Evolutionary conservation across 2,113 vertebrate genomes (phyloP), one percentile per base, ranked within the genome.

Genomic region (Larimichthys polyactis): DNA sequence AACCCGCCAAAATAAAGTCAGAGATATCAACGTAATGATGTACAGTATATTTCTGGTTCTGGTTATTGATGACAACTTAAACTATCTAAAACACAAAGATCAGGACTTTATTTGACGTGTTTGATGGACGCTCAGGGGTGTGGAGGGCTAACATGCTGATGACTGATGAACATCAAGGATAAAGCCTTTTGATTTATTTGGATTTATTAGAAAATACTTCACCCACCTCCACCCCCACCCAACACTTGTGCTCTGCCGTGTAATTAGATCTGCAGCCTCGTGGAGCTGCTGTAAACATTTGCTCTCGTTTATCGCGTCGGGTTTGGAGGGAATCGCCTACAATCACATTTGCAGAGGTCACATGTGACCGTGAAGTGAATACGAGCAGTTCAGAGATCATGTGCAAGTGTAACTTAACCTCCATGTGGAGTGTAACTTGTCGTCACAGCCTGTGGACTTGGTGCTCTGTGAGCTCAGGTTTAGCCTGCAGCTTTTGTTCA

Each of bases 401-500:
- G 55, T 57, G 49, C 15, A 0, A 20, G 43, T 36, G 70, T 40
- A 40, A 40, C 36, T 40, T 40, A 40, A 40, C 36, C 36, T 40
- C 36, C 36, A 40, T 40, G 36, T 8, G 1, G 36, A 40, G 36
- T 57, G 71, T 27, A 2, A 32, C 62, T 46, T 54, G 74, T 57
- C 63, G 49, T 3, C 40, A 15, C 11, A 22, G 16, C 43, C 32
- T 15, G 57, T 6, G 22, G 44, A 67, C 60, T n/a, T 66, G 48
- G 51, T 66, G 22, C 27, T 76, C 22, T 44, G 65, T n/a, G 0
- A 43, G 27, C 51, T 43, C 7, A 75, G 46, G 43, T 20, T 52
- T 5, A 6, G 27, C 78, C 78, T 14, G 55, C 40, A 51, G 84
- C 85, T 51, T 55, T 43, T n/a, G 62, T 58, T 78, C 49, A 51